phyloP scores from a whole-genome alignment of 2,797 vertebrate species.

The Schizothorax lantsangensis region DNA sequence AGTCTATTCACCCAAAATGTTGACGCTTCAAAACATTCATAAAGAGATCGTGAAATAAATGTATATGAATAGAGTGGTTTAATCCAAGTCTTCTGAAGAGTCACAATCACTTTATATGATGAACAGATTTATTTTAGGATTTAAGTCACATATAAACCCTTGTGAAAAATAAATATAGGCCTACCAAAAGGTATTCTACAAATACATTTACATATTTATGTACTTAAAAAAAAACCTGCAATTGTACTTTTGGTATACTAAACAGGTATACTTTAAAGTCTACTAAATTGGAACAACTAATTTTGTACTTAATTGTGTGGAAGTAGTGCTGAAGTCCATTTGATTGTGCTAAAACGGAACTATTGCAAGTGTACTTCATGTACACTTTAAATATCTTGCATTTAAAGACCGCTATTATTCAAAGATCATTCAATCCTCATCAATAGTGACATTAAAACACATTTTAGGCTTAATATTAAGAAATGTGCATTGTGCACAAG shows the following conservation, averaged over 20 bases:
- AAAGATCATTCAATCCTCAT: not conserved
- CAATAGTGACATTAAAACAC: constrained; percentile 1
- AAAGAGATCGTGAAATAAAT: not conserved
- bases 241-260: not conserved
- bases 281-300: not conserved
- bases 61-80: not conserved
- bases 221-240: not conserved
- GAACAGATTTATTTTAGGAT: not conserved
- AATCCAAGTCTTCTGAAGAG: not conserved
- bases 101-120: not conserved
- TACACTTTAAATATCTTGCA: not conserved
- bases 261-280: not conserved
- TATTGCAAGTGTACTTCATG: too few relatives aligned
- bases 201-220: not conserved
- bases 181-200: too few relatives aligned
- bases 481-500: not conserved
- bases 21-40: not conserved
- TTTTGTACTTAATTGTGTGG: not conserved
- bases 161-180: too few relatives aligned
- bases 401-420: not conserved
- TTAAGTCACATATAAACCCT: too few relatives aligned
- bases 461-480: not conserved
- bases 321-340: not conserved
- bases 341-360: not conserved
- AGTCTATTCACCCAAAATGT: not conserved